Evolutionary conservation across 2,888 invertebrate genomes (phyloP).

Genomic region (Marasmarcha lunaedactyla): DNA sequence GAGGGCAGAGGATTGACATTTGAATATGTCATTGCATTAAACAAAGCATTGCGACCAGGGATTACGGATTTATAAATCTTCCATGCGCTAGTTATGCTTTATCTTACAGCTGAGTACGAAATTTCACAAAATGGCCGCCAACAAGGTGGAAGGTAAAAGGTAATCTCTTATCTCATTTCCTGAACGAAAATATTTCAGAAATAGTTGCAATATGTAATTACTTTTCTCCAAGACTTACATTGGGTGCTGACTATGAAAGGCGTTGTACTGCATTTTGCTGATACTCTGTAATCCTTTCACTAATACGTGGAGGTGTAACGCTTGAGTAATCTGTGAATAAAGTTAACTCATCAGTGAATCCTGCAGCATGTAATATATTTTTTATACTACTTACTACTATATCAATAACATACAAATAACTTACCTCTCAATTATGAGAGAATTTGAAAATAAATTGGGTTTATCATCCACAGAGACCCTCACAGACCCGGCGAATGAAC

Average conservation of each 20-base stretch:
- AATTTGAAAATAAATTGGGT: conserved; percentile 41
- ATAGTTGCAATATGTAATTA: too few relatives aligned
- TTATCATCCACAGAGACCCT: conserved; percentile 51
- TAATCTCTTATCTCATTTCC: conserved; percentile 10
- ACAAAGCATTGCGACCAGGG: too few relatives aligned
- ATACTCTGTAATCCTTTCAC: too few relatives aligned
- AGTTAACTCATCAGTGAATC: conserved; percentile 7
- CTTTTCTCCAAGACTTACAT: too few relatives aligned
- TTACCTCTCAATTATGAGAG: conserved; percentile 64
- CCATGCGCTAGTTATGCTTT: too few relatives aligned
- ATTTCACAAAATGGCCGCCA: conserved; percentile 67
- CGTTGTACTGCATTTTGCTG: conserved; percentile 62
- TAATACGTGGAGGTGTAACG: conserved; percentile 37
- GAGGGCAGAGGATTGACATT: too few relatives aligned
- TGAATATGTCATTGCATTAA: too few relatives aligned
- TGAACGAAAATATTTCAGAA: too few relatives aligned
- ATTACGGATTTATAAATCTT: too few relatives aligned
- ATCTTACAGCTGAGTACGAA: conserved; percentile 40
- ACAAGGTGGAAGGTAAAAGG: conserved; percentile 6
- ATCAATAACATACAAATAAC: too few relatives aligned
- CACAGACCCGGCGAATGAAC: conserved; percentile 73
- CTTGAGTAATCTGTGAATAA: conserved; percentile 27
- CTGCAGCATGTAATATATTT: too few relatives aligned
- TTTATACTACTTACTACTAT: too few relatives aligned
- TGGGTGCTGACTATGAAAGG: conserved; percentile 63